Evolutionary conservation across 2,113 vertebrate species (phyloP), one percentile per base, ranked within the genome.

Genomic region (Lota lota): DNA sequence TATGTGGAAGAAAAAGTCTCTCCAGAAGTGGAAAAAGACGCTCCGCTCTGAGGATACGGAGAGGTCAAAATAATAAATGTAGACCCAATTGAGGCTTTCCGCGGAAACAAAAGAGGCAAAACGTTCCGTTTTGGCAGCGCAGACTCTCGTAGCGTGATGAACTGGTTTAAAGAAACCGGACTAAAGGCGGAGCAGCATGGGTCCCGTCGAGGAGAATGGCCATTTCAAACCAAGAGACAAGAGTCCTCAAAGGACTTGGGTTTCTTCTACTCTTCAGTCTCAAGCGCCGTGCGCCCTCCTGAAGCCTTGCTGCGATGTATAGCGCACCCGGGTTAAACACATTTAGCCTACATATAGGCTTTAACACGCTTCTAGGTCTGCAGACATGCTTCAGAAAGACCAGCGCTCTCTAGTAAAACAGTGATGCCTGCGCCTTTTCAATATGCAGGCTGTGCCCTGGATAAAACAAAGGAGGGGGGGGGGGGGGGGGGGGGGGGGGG

Each of bases 41-140:
- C 82, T 82, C 79, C 72, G 79, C 89, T 93, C 91, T 91, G 92
- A 91, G 89, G 89, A 87, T 85, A 87, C 87, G 84, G 83, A 92
- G 90, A 94, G 93, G 93, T 94, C 93, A 93, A 94, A 94, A 93
- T 93, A 94, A 94, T 94, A 94, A 94, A 94, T 94, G 93, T 94
- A 92, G 90, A 88, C 90, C 89, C 91, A 92, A 93, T 91, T 93
- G 92, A 93, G 90, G 88, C 83, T 87, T 91, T 89, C 77, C 66
- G 20, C 72, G 36, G 78, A 47, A 11, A 94, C 91, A 94, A 93
- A 91, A 76, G 83, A 81, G 87, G 91, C 92, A 90, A 92, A 93
- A 93, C 89, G 89, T 88, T 93, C 92, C 91, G 92, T 89, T 91
- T 86, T 89, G 89, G 90, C 90, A 87, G 84, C 80, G 82, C 83